Evolutionary conservation across 2,113 vertebrate genomes (phyloP), one percentile per base, ranked within the genome.

Genomic region (Zapornia atra): DNA sequence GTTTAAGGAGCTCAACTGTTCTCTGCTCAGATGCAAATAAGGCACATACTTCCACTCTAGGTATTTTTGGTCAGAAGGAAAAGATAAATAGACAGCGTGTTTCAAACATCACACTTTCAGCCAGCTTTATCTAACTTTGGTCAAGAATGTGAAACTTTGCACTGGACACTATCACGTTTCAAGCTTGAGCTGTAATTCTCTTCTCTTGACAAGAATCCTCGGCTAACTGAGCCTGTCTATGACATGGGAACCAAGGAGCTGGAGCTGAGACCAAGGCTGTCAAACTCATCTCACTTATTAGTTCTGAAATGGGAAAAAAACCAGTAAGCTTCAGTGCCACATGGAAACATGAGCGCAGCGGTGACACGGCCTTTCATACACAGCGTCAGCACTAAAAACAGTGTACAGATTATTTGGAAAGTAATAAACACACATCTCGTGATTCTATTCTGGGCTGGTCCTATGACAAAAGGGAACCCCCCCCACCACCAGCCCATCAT

Each of bases 31-130:
- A 82, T 79, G 86, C 76, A 92, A 86, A 70, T 46, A 56, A 65
- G 36, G n/a, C 69, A 50, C 65, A 82, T 36, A 44, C 42, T 95
- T 93, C 65, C 81, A 91, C 69, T 46, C 77, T 76, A 96, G 84
- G 92, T 96, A 96, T 94, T 95, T 96, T 89, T 92, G 88, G 75
- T 91, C 50, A 79, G 90, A 60, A 84, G 42, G n/a, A 86, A 63
- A 96, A 93, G 79, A 90, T 51, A 94, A 90, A 88, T 88, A 96
- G 86, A 92, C 44, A 78, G 40, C 21, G 31, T 7, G 28, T 29
- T 82, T 84, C 57, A 69, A 93, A 71, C 22, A 4, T 85, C 80
- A 87, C 65, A 3, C 73, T 94, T 93, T 57, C 89, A 87, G 86
- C 46, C 4, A 5, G 50, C 31, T 91, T 94, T 66, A 92, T 82